Base-by-base conservation (phyloP, 2,888 invertebrate species). In the Periphyllus acericola region DNA sequence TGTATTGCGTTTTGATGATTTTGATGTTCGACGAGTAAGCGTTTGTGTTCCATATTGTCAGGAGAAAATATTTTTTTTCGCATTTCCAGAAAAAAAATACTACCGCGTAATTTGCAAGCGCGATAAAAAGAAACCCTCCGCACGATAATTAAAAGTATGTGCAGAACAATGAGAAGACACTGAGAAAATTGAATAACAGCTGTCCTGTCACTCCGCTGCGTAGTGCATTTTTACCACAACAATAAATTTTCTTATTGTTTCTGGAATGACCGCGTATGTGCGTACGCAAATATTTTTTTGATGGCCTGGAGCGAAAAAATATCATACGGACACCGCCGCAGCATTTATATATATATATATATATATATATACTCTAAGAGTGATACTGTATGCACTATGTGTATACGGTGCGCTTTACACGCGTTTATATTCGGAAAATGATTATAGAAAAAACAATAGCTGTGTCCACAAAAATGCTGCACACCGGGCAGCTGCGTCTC, bases 361-460 rank as follows among this genome's bases (percentile, higher is more conserved):
- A n/a, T n/a, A n/a, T n/a, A n/a, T n/a, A n/a, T n/a, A 6, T 36
- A 36, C 36, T 36, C 4, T 46, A 46, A 46, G 3, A 14, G 14
- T 46, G 14, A 46, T 8, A 46, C n/a, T n/a, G n/a, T n/a, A n/a
- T n/a, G n/a, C n/a, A n/a, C n/a, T n/a, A n/a, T n/a, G n/a, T 8
- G 14, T 6, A 11, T 46, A 46, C 46, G 14, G 14, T 21, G 60
- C 60, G 6, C 1, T 60, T 1, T 60, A 60, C 5, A 52, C 5
- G 25, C 25, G 6, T 60, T 60, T 46, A 14, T 71, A 71, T 32
- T 46, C 32, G 21, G 6, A 46, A 81, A 32, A 52, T 78, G 19
- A 78, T 78, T 14, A 29, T 40, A 21, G 14, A 46, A 68, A 80
- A 46, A 80, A 80, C 68, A 82, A 82, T 72, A 52, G 71, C 72